Evolutionary conservation across 1,140 invertebrate species (phyloP), one percentile per base, ranked within the genome.

Genomic region (Dreissena polymorpha): DNA sequence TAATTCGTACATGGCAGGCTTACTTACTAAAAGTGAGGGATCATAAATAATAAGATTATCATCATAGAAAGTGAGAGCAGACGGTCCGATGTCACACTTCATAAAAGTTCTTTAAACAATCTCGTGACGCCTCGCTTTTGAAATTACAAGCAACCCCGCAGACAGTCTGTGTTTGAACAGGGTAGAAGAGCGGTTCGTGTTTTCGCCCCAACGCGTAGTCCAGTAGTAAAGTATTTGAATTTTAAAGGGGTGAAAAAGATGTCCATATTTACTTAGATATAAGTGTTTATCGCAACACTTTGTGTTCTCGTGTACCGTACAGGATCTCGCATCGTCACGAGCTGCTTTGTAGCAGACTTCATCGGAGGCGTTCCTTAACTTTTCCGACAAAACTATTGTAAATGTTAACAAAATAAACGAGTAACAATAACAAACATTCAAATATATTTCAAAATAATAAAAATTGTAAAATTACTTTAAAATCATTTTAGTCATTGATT

Each of bases 191-290:
- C 29, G 67, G 39, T n/a, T 53, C 57, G 65, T 82, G 71, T 73
- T 74, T 82, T 74, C 55, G 70, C n/a, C n/a, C 81, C 25, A 51
- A 23, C 60, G 50, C 67, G 81, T 83, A 10, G 72, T 29, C 51
- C 67, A 70, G 73, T 53, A 70, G 67, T 77, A 67, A 83, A 83
- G 57, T 76, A 83, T 83, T 70, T 68, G 67, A 71, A 65, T 77
- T 76, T 60, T 71, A 83, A 70, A 83, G 81, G 74, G 68, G 81
- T 83, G 81, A 83, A 83, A 77, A 83, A 76, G 73, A 63, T 83
- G 72, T 83, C 60, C 53, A 57, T 83, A 83, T 83, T 77, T 83
- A 39, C 73, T 76, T 77, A 70, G 81, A 83, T 83, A 60, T 53
- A 73, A 77, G 53, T 65, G 70, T 74, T 39, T 82, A 82, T 82